These are phyloP conservation scores for Pseudomugil tenellus DNA, from an alignment of 2,797 vertebrate species.

Conservation along the genomic window DNA sequence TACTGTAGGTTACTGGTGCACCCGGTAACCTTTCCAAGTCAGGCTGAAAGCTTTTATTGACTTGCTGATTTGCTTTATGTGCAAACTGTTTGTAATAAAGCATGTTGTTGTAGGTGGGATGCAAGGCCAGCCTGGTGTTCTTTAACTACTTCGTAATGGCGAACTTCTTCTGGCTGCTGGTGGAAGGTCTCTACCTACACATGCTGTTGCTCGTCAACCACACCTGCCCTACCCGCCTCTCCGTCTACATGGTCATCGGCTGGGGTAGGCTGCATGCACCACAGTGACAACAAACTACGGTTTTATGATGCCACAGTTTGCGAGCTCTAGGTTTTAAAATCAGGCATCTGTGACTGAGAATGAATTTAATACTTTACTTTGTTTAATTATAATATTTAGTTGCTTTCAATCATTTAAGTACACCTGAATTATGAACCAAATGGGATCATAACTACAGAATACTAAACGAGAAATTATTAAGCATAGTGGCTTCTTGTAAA, in stretches of 20 bases:
- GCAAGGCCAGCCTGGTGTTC: constrained; percentile 89
- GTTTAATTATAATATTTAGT: too few relatives aligned
- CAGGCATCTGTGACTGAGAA: too few relatives aligned
- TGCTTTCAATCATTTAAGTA: too few relatives aligned
- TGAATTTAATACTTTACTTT: too few relatives aligned
- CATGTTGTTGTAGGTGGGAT: constrained; percentile 83
- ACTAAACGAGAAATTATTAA: too few relatives aligned
- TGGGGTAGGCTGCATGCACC: constrained; percentile 61
- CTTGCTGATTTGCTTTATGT: background rate
- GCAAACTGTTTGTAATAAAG: background rate
- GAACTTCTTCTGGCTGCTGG: constrained; percentile 96
- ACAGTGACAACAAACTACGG: too few relatives aligned
- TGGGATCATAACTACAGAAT: too few relatives aligned
- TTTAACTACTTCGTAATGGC: constrained; percentile 93
- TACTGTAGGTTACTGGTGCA: background rate
- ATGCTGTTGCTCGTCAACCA: constrained; percentile 88
- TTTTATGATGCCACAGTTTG: too few relatives aligned
- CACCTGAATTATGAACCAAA: too few relatives aligned
- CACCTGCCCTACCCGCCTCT: constrained; percentile 83
- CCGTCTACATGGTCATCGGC: constrained; percentile 80
- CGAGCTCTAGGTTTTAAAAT: too few relatives aligned
- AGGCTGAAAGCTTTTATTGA: background rate
- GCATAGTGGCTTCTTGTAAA: too few relatives aligned
- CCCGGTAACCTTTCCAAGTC: background rate
- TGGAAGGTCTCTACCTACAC: constrained; percentile 93